These are phyloP conservation scores for Triops cancriformis DNA, from an alignment of 1,140 invertebrate genomes.

Conservation along the genomic window DNA sequence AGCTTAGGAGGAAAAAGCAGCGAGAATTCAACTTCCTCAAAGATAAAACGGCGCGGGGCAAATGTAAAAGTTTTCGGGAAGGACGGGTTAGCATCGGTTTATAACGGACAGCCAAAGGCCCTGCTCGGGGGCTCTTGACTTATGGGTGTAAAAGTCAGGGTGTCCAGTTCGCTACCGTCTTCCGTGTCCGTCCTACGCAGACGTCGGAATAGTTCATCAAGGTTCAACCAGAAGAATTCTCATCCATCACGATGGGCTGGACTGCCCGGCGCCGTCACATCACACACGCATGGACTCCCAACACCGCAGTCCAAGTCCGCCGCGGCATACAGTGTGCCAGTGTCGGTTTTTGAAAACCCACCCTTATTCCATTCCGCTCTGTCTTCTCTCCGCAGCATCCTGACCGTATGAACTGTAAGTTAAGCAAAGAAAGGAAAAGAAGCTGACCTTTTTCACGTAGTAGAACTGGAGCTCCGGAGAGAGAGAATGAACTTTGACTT, in stretches of 20 bases:
- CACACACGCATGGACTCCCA: not conserved
- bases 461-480: not conserved
- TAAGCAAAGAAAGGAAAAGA: conserved; percentile 11
- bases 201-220: conserved; percentile 13
- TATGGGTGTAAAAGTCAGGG: not conserved
- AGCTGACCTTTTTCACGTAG: not conserved
- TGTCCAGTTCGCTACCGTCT: conserved; percentile 9
- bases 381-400: not conserved
- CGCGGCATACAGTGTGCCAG: not conserved
- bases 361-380: not conserved
- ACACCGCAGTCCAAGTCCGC: not conserved
- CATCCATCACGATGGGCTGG: not conserved
- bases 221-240: conserved; percentile 7
- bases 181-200: conserved; percentile 7
- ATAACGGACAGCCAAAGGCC: not conserved
- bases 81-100: not conserved
- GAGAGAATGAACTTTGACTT: conserved; percentile 1
- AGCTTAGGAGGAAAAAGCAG: not conserved
- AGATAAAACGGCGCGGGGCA: not conserved
- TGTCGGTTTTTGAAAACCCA: not conserved
- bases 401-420: not conserved
- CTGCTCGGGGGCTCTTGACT: not conserved
- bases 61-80: not conserved
- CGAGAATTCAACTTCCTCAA: not conserved
- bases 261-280: conserved; percentile 2